Percentiles rank a stretch among this genome's conserved stretches.
These are phyloP conservation scores for Rhogogaster chlorosoma DNA, from an alignment of 2,888 invertebrate species.

Conservation along the genomic window DNA sequence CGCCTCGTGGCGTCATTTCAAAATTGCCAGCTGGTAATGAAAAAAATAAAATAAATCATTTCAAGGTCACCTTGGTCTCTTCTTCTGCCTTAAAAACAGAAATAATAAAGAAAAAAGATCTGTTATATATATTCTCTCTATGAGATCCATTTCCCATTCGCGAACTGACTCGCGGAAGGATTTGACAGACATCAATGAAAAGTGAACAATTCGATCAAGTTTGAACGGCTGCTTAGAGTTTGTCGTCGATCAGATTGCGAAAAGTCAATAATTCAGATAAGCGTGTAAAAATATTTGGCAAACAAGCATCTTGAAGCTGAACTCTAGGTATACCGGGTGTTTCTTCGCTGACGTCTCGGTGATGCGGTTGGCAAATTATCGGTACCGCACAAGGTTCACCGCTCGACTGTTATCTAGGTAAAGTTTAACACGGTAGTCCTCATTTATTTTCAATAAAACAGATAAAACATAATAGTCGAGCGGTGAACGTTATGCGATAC, in stretches of 20 bases:
- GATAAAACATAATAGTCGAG: no score
- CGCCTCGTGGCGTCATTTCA: not conserved
- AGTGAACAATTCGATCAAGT: not conserved
- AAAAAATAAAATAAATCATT: not conserved
- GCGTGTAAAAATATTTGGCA: not conserved
- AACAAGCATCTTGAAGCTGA: not conserved
- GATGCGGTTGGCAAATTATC: no score
- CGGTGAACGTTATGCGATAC: no score
- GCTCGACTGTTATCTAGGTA: no score
- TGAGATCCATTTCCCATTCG: not conserved
- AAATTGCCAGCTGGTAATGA: slow-evolving; percentile 13
- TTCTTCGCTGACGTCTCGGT: no score
- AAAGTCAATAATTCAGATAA: not conserved
- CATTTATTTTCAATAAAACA: no score
- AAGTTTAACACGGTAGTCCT: no score
- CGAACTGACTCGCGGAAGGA: not conserved
- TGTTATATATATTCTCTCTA: not conserved
- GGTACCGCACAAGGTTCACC: no score
- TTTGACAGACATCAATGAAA: not conserved
- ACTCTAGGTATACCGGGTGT: no score
- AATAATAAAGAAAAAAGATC: not conserved
- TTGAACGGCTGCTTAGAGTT: not conserved
- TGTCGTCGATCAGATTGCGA: no score
- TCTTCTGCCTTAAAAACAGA: not conserved
- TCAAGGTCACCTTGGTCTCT: slow-evolving; percentile 4